These are phyloP conservation scores for Drosophila formosana DNA, from an alignment of 2,888 invertebrate genomes.

Conservation along the genomic window DNA sequence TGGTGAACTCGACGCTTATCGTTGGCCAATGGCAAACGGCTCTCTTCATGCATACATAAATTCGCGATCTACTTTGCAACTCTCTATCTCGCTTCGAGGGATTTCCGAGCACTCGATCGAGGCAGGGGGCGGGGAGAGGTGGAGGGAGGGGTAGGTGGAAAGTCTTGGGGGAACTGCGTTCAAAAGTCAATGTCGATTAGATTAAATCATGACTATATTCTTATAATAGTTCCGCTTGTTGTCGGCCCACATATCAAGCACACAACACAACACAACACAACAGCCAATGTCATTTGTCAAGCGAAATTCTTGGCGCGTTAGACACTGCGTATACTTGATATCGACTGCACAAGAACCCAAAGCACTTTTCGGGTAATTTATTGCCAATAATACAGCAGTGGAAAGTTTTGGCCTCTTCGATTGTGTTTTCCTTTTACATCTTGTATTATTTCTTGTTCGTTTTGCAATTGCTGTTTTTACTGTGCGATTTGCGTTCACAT, in stretches of 20 bases:
- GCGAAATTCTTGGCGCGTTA: constrained; percentile 8
- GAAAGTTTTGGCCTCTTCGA: neutral
- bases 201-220: constrained; percentile 62
- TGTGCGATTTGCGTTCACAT: too few species aligned
- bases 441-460: too few species aligned
- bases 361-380: neutral
- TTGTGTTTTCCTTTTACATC: too few species aligned
- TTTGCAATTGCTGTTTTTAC: too few species aligned
- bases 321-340: constrained; percentile 43
- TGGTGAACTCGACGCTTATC: constrained; percentile 48
- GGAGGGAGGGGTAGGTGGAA: neutral
- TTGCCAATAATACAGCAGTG: neutral
- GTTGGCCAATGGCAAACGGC: constrained; percentile 47
- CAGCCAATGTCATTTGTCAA: constrained; percentile 24
- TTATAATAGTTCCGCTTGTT: constrained; percentile 34
- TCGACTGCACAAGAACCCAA: neutral
- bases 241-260: constrained; percentile 25
- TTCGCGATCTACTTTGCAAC: constrained; percentile 6
- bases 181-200: constrained; percentile 58
- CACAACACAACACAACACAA: neutral
- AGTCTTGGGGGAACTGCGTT: neutral
- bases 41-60: constrained; percentile 3
- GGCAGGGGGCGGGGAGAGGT: too few species aligned
- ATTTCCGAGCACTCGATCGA: neutral
- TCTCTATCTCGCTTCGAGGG: neutral